Percentiles rank a stretch among this genome's conserved stretches.
phyloP scores from a whole-genome alignment of 2,888 invertebrate genomes.

The Torymus texanus region DNA sequence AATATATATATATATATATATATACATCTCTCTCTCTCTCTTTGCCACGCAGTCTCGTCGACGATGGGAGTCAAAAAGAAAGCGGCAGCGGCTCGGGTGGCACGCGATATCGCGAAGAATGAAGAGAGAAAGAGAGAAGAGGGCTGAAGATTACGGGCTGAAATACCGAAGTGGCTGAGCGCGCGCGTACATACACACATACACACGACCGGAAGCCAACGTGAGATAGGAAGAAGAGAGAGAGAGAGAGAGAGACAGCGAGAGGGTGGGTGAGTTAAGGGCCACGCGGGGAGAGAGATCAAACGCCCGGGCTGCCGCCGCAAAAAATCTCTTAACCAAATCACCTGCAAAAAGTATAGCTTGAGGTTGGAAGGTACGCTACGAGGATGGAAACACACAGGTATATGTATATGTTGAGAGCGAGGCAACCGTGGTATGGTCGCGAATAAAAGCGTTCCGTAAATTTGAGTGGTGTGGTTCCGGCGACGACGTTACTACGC shows the following conservation, averaged over 20 bases:
- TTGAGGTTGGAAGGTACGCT: not conserved
- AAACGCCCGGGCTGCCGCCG: constrained; percentile 34
- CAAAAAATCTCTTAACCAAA: constrained; percentile 56
- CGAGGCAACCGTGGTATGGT: no score
- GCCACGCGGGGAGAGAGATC: constrained; percentile 29
- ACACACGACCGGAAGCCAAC: not conserved
- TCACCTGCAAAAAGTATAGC: constrained; percentile 39
- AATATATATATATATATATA: not conserved
- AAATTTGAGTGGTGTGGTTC: constrained; percentile 64
- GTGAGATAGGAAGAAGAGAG: not conserved
- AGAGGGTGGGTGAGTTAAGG: not conserved
- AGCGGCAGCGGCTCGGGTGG: not conserved
- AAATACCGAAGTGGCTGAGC: constrained; percentile 26
- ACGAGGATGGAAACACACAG: no score
- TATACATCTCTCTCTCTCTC: no score
- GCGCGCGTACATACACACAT: not conserved
- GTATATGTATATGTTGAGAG: no score
- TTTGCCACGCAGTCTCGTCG: not conserved
- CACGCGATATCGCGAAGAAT: constrained; percentile 33
- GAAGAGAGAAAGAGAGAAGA: constrained; percentile 3
- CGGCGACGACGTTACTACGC: no score
- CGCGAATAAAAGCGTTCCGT: constrained; percentile 57
- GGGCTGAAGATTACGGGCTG: constrained; percentile 26
- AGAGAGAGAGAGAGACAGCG: not conserved
- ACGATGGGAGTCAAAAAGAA: constrained; percentile 1